A percentile compares a stretch with the other conserved stretches of the same genome.
phyloP scores from a whole-genome alignment of 2,797 vertebrate genomes.

The Tokudaia muenninki region DNA sequence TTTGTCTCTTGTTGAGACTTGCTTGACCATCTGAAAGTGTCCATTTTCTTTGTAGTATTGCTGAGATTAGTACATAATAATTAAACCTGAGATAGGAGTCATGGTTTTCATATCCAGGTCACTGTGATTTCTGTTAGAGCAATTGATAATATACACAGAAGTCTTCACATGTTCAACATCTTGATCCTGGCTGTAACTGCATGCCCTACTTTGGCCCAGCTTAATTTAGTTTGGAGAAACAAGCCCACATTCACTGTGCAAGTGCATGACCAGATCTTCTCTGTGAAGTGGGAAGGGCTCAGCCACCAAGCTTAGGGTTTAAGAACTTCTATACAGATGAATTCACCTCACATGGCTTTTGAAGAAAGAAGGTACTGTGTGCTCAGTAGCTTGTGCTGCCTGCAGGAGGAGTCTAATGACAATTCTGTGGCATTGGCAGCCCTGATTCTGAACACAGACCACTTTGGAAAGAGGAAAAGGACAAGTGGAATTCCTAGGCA shows the following conservation, averaged over 20 bases:
- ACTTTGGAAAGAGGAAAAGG: slow-evolving; percentile 12
- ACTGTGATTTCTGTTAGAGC: slow-evolving; percentile 10
- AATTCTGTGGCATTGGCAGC: not conserved
- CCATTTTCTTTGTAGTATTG: slow-evolving; percentile 28
- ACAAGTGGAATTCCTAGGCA: not conserved
- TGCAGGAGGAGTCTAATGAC: slow-evolving; percentile 11
- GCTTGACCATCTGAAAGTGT: slow-evolving; percentile 11
- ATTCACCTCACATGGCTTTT: not conserved
- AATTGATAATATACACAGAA: not conserved
- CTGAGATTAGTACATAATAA: slow-evolving; percentile 26
- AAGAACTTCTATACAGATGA: not conserved
- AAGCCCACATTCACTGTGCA: not conserved
- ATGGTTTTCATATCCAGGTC: slow-evolving; percentile 23
- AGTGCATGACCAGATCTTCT: not conserved
- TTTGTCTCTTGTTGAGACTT: slow-evolving; percentile 11
- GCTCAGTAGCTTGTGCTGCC: not conserved
- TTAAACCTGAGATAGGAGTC: not conserved
- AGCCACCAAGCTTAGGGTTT: not conserved
- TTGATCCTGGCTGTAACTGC: slow-evolving; percentile 7
- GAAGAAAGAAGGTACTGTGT: slow-evolving; percentile 20
- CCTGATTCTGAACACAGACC: not conserved
- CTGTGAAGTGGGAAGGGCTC: slow-evolving; percentile 41
- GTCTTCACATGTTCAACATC: not conserved
- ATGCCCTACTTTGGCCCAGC: slow-evolving; percentile 11
- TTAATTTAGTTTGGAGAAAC: slow-evolving; percentile 41